These are phyloP conservation scores for Nasonia giraulti DNA, from an alignment of 1,140 invertebrate genomes.

Conservation along the genomic window DNA sequence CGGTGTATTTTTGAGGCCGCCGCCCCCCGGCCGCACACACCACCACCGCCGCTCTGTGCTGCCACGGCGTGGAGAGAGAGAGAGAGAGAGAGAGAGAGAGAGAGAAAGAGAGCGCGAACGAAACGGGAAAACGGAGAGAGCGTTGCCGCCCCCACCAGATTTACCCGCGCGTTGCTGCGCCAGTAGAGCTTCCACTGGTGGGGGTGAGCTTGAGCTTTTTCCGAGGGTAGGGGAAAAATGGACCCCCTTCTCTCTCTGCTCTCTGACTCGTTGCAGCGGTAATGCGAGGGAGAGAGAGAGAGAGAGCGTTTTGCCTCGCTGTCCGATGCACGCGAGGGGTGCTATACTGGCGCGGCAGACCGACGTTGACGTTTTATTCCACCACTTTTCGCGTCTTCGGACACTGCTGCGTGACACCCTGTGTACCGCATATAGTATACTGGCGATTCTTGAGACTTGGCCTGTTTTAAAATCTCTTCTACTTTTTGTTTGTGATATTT, in stretches of 20 bases:
- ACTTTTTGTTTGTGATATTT: too few relatives aligned
- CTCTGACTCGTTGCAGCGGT: not conserved
- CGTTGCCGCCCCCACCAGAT: conserved; percentile 40
- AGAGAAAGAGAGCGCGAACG: conserved; percentile 26
- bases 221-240: conserved; percentile 65
- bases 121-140: conserved; percentile 44
- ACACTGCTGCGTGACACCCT: not conserved
- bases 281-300: not conserved
- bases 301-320: conserved; percentile 14
- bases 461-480: too few relatives aligned
- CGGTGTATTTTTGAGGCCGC: conserved; percentile 75
- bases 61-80: not conserved
- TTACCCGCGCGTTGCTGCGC: not conserved
- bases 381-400: not conserved
- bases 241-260: not conserved
- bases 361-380: conserved; percentile 45
- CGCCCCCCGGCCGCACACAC: conserved; percentile 69
- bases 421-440: not conserved
- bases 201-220: conserved; percentile 56
- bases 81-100: not conserved
- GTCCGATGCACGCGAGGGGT: conserved; percentile 29
- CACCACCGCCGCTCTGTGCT: conserved; percentile 52
- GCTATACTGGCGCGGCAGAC: conserved; percentile 6
- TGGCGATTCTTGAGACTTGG: not conserved
- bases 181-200: conserved; percentile 52